These are phyloP conservation scores for Eupithecia dodoneata DNA, from an alignment of 2,888 invertebrate species.

Conservation along the genomic window DNA sequence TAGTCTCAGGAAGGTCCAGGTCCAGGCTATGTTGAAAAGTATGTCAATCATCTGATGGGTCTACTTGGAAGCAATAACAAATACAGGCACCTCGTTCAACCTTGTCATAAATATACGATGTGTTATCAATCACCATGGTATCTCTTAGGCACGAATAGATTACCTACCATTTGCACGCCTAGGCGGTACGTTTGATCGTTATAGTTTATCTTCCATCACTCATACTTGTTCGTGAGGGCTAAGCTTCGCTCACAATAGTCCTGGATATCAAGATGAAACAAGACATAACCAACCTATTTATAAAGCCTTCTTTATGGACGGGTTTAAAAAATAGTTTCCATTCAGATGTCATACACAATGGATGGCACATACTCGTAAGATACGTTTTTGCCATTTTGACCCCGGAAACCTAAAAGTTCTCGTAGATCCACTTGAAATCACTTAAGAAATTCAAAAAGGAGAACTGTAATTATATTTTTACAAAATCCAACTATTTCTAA, in stretches of 20 bases:
- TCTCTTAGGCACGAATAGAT: conserved; percentile 30
- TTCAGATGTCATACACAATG: not conserved
- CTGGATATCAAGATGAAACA: not conserved
- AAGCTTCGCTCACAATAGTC: conserved; percentile 5
- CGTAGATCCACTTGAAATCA: not conserved
- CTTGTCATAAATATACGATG: conserved; percentile 26
- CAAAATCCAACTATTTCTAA: conserved; percentile 37
- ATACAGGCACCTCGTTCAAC: conserved; percentile 22
- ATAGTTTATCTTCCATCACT: conserved; percentile 14
- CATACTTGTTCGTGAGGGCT: conserved; percentile 12
- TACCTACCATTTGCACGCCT: conserved; percentile 28
- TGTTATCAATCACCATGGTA: conserved; percentile 34
- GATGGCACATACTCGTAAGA: not conserved
- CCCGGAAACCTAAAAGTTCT: not conserved
- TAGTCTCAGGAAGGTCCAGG: not conserved
- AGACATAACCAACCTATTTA: not conserved
- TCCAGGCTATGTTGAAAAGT: not conserved
- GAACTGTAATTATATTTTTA: conserved; percentile 33
- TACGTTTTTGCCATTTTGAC: not conserved
- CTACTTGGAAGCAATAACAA: not conserved
- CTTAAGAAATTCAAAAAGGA: conserved; percentile 20
- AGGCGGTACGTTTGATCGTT: conserved; percentile 16
- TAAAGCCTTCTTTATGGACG: not conserved
- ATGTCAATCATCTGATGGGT: not conserved
- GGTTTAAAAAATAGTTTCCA: not conserved